Conservation (phyloP, 1,140 invertebrate species). For the Drosophila pseudoananassae region DNA sequence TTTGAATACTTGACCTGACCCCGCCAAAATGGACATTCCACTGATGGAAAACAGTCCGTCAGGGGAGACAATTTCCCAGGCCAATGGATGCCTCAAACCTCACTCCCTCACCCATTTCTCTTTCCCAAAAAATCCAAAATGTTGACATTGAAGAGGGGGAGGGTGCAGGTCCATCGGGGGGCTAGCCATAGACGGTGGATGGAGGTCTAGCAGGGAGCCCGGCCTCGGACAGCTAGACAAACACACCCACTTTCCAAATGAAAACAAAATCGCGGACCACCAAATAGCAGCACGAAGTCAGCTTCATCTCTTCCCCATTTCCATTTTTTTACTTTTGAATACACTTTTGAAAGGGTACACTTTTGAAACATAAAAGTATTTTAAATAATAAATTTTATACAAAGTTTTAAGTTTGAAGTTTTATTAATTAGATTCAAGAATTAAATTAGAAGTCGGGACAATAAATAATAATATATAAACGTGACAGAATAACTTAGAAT, state of each 20-base stretch:
- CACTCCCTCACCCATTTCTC: not conserved
- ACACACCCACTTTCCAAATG: constrained; percentile 73
- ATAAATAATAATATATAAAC: too few species aligned
- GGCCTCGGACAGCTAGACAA: constrained; percentile 31
- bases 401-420: too few species aligned
- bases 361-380: too few species aligned
- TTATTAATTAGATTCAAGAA: too few species aligned
- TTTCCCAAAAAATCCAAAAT: not conserved
- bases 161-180: not conserved
- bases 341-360: not conserved
- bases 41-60: not conserved
- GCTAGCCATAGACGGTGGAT: not conserved
- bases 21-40: constrained; percentile 1
- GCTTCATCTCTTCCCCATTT: constrained; percentile 23
- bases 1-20: not conserved
- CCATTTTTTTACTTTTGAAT: not conserved
- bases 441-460: too few species aligned
- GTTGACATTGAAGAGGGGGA: constrained; percentile 4
- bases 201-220: not conserved
- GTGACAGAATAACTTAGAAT: too few species aligned
- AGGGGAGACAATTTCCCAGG: constrained; percentile 6
- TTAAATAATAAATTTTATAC: too few species aligned
- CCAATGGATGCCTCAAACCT: not conserved
- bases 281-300: constrained; percentile 72
- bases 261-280: constrained; percentile 73